Evolutionary conservation across 2,888 invertebrate genomes (phyloP).

Genomic region (Osedax frankpressi): DNA sequence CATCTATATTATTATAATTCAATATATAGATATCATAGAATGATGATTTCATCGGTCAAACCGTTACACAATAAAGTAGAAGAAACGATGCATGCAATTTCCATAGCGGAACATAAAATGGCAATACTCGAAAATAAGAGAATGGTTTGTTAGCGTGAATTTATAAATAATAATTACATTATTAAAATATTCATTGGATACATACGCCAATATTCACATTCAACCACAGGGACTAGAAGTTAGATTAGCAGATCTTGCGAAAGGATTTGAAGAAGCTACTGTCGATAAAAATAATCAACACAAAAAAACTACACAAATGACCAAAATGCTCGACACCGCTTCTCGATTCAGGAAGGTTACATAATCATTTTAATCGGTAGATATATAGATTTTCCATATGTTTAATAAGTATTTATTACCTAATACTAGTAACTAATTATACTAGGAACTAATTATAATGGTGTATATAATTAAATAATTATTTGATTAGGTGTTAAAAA

Average conservation of each 20-base stretch:
- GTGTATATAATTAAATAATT: no score
- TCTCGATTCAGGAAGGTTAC: conserved; percentile 38
- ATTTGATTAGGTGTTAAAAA: conserved; percentile 30
- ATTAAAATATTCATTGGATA: no score
- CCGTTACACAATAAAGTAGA: conserved; percentile 45
- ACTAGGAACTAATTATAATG: no score
- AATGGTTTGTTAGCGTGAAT: conserved; percentile 29
- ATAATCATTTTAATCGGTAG: no score
- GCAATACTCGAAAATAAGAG: conserved; percentile 41
- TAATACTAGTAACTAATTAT: no score
- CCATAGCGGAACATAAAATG: conserved; percentile 44
- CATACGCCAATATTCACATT: no score
- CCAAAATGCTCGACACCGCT: conserved; percentile 41
- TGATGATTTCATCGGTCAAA: conserved; percentile 45
- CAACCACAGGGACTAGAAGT: conserved; percentile 36
- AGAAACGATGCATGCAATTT: conserved; percentile 41
- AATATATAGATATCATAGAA: conserved; percentile 24
- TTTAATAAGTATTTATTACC: no score
- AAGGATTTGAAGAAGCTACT: conserved; percentile 45
- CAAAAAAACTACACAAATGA: conserved; percentile 42
- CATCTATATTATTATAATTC: no score
- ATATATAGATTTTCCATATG: no score
- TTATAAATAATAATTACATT: no score
- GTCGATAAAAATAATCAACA: conserved; percentile 46
- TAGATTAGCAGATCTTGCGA: conserved; percentile 40